Percentiles rank a stretch among this genome's conserved stretches.
phyloP scores from a whole-genome alignment of 2,113 vertebrate species.

The Columba janthina region DNA sequence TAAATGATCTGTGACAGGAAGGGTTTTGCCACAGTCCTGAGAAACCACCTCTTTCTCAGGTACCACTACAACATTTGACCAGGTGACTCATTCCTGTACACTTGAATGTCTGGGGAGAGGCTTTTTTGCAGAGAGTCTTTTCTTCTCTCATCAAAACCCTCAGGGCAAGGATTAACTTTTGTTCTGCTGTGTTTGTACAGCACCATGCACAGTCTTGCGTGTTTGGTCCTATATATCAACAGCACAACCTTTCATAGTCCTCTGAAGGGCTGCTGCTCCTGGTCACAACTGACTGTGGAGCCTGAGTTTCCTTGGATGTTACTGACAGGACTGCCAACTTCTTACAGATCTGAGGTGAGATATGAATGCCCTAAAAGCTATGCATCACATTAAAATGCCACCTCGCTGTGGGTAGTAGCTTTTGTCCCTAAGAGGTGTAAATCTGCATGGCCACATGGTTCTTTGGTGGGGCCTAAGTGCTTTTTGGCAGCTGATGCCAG shows the following conservation, averaged over 20 bases:
- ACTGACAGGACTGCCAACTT: neutral
- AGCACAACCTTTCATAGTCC: neutral
- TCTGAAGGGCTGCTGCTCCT: neutral
- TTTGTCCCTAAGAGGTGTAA: neutral
- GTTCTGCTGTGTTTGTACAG: constrained; percentile 41
- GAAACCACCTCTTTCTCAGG: constrained; percentile 21
- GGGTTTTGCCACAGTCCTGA: neutral
- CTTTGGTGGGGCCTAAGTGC: neutral
- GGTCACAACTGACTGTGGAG: neutral
- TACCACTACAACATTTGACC: constrained; percentile 3
- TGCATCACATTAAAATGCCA: neutral
- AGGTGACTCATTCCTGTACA: constrained; percentile 23
- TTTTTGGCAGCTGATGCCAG: neutral
- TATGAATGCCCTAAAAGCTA: neutral
- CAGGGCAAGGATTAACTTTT: constrained; percentile 54
- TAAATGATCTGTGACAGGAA: neutral
- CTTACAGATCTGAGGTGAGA: neutral
- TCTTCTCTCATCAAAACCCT: constrained; percentile 23
- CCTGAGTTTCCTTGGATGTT: neutral
- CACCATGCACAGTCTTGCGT: neutral
- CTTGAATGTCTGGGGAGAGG: constrained; percentile 44
- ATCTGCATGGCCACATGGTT: neutral
- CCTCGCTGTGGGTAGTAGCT: neutral
- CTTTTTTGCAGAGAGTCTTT: constrained; percentile 40
- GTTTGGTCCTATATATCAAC: neutral